phyloP scores from a whole-genome alignment of 92 coral and sea anemone species.

The Bergia puertoricense region DNA sequence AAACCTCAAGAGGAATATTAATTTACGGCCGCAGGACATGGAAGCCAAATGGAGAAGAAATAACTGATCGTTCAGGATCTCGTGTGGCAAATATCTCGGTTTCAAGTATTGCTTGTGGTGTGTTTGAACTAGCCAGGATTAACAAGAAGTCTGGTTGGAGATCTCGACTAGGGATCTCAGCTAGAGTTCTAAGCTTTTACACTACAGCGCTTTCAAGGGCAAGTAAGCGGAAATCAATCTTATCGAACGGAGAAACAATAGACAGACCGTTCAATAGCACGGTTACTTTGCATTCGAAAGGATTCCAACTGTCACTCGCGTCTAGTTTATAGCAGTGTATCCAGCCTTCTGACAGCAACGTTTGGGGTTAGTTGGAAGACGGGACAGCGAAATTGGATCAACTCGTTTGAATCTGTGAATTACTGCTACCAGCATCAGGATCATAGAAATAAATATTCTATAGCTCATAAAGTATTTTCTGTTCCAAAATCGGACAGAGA shows the following conservation, averaged over 20 bases:
- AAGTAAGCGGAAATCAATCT: slow-evolving; percentile 17
- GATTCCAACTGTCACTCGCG: slow-evolving; percentile 39
- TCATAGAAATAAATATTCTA: background rate
- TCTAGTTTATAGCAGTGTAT: background rate
- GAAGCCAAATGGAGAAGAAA: background rate
- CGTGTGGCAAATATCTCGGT: background rate
- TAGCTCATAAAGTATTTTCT: slow-evolving; percentile 1
- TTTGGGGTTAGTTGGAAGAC: background rate
- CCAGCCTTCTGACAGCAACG: background rate
- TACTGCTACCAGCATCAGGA: background rate
- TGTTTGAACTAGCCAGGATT: background rate
- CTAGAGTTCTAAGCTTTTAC: background rate
- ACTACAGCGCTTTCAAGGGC: background rate
- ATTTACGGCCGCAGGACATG: background rate
- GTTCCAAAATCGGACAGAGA: slow-evolving; percentile 30
- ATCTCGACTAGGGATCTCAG: background rate
- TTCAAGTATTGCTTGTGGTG: background rate
- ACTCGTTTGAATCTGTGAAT: slow-evolving; percentile 1
- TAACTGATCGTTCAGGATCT: background rate
- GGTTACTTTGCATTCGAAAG: slow-evolving; percentile 59
- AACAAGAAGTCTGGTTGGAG: background rate
- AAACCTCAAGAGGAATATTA: background rate
- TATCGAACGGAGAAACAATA: slow-evolving; percentile 31
- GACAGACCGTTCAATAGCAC: slow-evolving; percentile 1
- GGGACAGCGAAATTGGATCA: slow-evolving; percentile 7